These are phyloP conservation scores for Aplocera efformata DNA, from an alignment of 2,888 invertebrate species.

Conservation along the genomic window DNA sequence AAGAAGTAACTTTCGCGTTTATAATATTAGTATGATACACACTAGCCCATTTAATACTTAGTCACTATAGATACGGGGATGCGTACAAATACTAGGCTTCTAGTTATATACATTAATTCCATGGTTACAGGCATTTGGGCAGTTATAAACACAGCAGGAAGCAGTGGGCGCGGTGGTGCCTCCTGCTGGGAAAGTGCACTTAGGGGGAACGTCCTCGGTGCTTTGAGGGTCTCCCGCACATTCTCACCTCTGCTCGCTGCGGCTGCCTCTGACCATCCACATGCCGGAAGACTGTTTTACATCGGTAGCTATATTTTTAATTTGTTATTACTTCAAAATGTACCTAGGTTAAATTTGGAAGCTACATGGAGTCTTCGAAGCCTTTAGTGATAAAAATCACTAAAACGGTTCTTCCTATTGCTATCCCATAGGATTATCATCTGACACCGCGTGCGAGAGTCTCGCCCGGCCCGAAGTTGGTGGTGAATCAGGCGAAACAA, in stretches of 20 bases:
- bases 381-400: too few species aligned
- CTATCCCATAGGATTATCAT: constrained; percentile 55
- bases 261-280: constrained; percentile 66
- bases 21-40: too few species aligned
- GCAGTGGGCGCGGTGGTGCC: constrained; percentile 86
- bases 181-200: constrained; percentile 86
- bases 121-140: constrained; percentile 87
- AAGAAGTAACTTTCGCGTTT: too few species aligned
- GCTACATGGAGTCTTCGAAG: too few species aligned
- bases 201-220: constrained; percentile 85
- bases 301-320: too few species aligned
- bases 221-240: constrained; percentile 86
- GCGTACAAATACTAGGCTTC: too few species aligned
- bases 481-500: constrained; percentile 49
- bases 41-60: too few species aligned
- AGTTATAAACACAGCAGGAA: constrained; percentile 90
- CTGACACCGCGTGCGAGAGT: constrained; percentile 71
- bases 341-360: not conserved
- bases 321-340: too few species aligned
- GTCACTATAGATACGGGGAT: too few species aligned
- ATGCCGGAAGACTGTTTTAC: constrained; percentile 85
- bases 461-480: constrained; percentile 48
- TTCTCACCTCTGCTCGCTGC: constrained; percentile 86
- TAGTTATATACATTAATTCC: too few species aligned
- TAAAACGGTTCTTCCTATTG: not conserved